A percentile compares a stretch with the other conserved stretches of the same genome.
phyloP scores from a whole-genome alignment of 2,797 vertebrate genomes.

The Cheirogaleus major region DNA sequence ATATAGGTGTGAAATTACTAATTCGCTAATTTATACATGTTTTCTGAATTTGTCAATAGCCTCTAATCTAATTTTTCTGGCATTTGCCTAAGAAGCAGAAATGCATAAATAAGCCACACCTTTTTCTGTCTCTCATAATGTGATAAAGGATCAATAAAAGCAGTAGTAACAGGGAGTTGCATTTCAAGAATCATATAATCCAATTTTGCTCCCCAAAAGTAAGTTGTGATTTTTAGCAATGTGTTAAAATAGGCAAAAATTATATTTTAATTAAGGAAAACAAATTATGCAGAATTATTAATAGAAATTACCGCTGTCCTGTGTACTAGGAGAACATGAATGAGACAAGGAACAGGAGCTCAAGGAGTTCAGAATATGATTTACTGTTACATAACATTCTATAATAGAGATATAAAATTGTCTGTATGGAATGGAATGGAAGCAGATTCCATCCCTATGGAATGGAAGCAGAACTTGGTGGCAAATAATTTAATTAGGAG shows the following conservation, averaged over 20 bases:
- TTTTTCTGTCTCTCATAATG: not conserved
- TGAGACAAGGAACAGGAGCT: not conserved
- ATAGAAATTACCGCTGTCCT: not conserved
- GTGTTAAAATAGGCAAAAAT: not conserved
- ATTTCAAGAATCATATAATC: not conserved
- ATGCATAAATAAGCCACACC: not conserved
- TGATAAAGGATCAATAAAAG: not conserved
- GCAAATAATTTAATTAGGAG: not conserved
- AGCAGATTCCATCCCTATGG: not conserved
- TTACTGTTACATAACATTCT: not conserved
- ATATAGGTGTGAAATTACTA: not conserved
- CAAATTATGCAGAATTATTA: not conserved
- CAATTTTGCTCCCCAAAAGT: not conserved
- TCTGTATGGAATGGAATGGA: too few relatives aligned
- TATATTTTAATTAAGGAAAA: not conserved
- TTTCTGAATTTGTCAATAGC: not conserved
- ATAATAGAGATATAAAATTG: too few relatives aligned
- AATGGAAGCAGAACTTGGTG: not conserved
- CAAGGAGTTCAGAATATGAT: not conserved
- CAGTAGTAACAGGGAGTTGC: not conserved
- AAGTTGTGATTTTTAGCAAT: not conserved
- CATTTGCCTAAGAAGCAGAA: not conserved
- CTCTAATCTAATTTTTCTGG: not conserved
- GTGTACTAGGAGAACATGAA: not conserved
- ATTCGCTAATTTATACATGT: not conserved